A percentile compares a stretch with the other conserved stretches of the same genome.
These are phyloP conservation scores for Branchinecta lindahli DNA, from an alignment of 1,140 invertebrate species.

Conservation along the genomic window DNA sequence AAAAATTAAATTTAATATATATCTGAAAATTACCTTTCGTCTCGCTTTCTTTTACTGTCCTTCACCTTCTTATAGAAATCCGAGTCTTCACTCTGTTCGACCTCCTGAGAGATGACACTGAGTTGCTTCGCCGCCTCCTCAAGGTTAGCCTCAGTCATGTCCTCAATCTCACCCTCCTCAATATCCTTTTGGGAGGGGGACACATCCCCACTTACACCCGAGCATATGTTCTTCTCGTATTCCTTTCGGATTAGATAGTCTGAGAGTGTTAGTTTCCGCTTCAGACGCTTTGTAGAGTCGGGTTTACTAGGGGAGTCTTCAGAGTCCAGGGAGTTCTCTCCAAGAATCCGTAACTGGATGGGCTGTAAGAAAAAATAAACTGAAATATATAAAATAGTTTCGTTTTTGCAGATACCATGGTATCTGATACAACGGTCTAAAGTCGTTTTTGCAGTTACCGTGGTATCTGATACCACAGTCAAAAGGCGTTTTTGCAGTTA, in stretches of 20 bases:
- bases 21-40: neutral
- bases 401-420: no score
- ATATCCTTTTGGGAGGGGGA: neutral
- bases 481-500: no score
- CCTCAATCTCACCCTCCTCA: neutral
- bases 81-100: neutral
- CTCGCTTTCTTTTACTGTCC: neutral
- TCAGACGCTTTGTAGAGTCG: neutral
- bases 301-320: neutral
- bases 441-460: no score
- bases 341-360: neutral
- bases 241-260: neutral
- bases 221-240: neutral
- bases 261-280: neutral
- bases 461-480: no score
- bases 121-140: neutral
- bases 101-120: neutral
- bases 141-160: neutral
- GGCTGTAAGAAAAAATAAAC: neutral
- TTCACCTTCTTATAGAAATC: neutral
- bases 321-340: neutral
- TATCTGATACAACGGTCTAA: no score
- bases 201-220: neutral
- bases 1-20: no score
- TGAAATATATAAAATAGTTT: no score